phyloP scores from a whole-genome alignment of 1,140 invertebrate genomes.

The Macrobrachium rosenbergii region DNA sequence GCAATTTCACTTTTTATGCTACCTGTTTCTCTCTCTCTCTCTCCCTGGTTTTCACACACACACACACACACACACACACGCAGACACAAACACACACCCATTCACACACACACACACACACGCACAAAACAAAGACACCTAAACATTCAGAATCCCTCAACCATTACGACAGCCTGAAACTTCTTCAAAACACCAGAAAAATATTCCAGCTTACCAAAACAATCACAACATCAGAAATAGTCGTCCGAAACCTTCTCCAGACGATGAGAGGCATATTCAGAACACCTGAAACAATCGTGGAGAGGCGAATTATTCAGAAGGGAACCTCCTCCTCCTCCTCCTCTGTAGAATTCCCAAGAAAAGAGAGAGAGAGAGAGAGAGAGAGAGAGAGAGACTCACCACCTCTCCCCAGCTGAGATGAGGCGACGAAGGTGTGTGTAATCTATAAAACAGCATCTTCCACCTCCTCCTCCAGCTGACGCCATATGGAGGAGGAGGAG shows the following conservation, averaged over 20 bases:
- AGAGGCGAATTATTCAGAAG: too few relatives aligned
- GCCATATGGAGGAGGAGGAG: background rate
- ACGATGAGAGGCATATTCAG: too few relatives aligned
- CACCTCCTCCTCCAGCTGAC: constrained; percentile 4
- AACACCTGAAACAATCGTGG: too few relatives aligned
- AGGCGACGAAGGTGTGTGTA: background rate
- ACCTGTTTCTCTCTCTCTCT: background rate
- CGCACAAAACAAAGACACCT: background rate
- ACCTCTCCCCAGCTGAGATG: background rate
- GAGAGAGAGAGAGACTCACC: background rate
- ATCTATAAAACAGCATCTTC: background rate
- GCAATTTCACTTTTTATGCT: too few relatives aligned
- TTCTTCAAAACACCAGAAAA: background rate
- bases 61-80: constrained; percentile 26
- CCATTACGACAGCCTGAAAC: background rate
- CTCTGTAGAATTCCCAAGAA: too few relatives aligned
- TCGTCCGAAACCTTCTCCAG: too few relatives aligned
- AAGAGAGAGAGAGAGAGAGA: too few relatives aligned
- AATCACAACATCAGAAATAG: too few relatives aligned
- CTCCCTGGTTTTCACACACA: background rate
- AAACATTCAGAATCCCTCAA: background rate
- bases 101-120: constrained; percentile 29
- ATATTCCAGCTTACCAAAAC: background rate
- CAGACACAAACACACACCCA: too few relatives aligned
- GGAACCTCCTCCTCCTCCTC: too few relatives aligned